Evolutionary conservation across 2,797 vertebrate species (phyloP), one percentile per base, ranked within the genome.

Genomic region (Acipenser transmontanus): DNA sequence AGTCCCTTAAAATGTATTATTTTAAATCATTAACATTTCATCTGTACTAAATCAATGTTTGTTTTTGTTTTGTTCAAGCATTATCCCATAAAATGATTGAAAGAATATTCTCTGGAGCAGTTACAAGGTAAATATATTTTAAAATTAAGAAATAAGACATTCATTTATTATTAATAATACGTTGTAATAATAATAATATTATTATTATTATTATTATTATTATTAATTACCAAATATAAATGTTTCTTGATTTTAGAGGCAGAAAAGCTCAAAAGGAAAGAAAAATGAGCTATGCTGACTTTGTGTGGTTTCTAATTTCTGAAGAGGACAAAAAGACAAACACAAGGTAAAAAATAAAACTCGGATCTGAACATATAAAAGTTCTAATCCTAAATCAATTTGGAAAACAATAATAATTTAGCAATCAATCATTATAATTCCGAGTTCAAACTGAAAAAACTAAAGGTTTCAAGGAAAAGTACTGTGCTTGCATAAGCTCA

Each of bases 241-340:
- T 57, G 1, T 57, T 57, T 57, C 56, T 69, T 2, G 8, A 65
- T 65, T 66, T 50, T 81, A 99, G 95, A 72, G 91, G 91, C 73
- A 81, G 81, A 49, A 91, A 81, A 50, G 89, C 88, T 48, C 89
- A 82, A 56, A 94, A 94, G 74, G 92, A 93, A 47, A 91, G 91
- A 0, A 88, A 87, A 56, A 82, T 98, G 12, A 96, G 92, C 77
- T 99, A 98, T 0, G 91, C 93, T 0, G 96, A 98, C 72, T 98
- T 98, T 63, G 95, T 98, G 62, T 99, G 96, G 96, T 98, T 99
- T 75, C 87, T 99, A 50, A 92, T 98, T 81, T 99, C 97, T 0
- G 96, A 99, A 79, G 97, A 98, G 65, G 97, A 99, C 87, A 98
- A 98, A 77, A 97, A 89, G 72, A 93, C 92, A 0, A 88, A 92